Conservation (phyloP, 2,888 invertebrate species). For the Meganola albula region DNA sequence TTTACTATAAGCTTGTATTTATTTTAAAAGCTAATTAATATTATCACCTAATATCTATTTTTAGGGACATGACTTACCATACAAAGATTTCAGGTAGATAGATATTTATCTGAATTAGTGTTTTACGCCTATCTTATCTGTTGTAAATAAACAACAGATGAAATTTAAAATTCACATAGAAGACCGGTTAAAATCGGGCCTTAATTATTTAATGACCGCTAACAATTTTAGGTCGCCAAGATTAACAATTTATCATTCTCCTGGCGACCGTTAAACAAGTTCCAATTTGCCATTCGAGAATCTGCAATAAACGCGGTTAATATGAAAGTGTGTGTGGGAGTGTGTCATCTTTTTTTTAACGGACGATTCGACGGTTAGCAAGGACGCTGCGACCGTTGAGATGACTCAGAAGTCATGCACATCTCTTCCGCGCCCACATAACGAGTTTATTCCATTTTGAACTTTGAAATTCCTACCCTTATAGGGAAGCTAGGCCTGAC, state of each 20-base stretch:
- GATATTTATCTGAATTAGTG: no score
- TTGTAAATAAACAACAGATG: no score
- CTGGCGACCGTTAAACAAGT: conserved; percentile 45
- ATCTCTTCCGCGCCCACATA: conserved; percentile 27
- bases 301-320: conserved; percentile 13
- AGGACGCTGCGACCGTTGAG: conserved; percentile 42
- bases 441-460: conserved; percentile 31
- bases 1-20: no score
- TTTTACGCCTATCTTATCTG: no score
- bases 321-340: conserved; percentile 40
- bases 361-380: conserved; percentile 30
- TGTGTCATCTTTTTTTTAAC: conserved; percentile 40
- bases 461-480: conserved; percentile 29
- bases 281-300: conserved; percentile 32
- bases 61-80: no score
- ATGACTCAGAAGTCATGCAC: conserved; percentile 36
- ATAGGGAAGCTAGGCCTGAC: conserved; percentile 17
- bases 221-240: conserved; percentile 16
- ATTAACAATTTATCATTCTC: conserved; percentile 28
- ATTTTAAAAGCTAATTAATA: no score
- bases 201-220: conserved; percentile 20
- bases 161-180: no score
- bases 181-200: no score
- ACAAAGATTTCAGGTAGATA: no score
- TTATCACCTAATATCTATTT: no score